Conservation (phyloP, 2,113 vertebrate species). For the Poicephalus gulielmi region DNA sequence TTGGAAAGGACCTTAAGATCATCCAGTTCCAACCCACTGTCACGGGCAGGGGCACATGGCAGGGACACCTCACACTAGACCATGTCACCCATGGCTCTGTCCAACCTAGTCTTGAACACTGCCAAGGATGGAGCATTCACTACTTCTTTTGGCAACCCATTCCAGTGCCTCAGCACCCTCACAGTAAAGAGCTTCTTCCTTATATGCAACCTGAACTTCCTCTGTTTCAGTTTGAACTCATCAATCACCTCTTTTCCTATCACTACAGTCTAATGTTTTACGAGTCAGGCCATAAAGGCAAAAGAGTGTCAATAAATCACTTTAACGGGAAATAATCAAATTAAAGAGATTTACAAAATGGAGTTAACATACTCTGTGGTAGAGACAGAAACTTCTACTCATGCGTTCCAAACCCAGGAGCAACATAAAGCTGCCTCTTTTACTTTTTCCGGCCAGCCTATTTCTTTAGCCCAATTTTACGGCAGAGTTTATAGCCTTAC, state of each 20-base stretch:
- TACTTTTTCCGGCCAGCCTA: neutral
- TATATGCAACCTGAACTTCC: neutral
- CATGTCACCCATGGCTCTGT: too few relatives aligned
- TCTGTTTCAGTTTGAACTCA: neutral
- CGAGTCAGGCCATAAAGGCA: neutral
- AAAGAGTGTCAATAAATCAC: neutral
- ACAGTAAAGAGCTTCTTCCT: neutral
- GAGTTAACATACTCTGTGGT: fast-evolving
- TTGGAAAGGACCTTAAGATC: too few relatives aligned
- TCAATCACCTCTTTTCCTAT: neutral
- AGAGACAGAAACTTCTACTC: neutral
- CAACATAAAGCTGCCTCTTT: neutral
- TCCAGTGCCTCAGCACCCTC: neutral
- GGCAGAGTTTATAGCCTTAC: neutral
- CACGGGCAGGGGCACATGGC: neutral
- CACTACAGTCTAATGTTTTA: neutral
- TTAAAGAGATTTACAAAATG: neutral
- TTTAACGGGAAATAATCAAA: neutral
- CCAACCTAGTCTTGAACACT: too few relatives aligned
- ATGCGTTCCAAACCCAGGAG: fast-evolving
- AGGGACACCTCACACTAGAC: neutral
- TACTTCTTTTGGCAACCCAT: too few relatives aligned
- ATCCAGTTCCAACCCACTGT: too few relatives aligned
- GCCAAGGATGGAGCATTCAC: too few relatives aligned
- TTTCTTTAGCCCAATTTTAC: neutral